Percentiles rank a stretch among this genome's conserved stretches.
Conservation (phyloP, 2,113 vertebrate genomes). For the Aegotheles bennettii region DNA sequence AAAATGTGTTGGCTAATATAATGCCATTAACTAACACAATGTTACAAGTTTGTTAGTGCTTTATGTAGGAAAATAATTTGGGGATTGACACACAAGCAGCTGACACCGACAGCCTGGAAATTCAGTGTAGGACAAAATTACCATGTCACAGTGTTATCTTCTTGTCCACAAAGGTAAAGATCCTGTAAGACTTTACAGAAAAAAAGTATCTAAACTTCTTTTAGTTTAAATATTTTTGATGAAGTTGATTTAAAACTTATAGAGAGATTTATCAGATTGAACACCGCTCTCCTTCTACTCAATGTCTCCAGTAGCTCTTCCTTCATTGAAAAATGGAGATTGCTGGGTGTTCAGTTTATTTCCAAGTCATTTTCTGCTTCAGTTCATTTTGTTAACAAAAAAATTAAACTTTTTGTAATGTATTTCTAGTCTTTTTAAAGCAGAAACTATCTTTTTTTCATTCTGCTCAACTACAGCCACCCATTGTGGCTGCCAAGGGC, state of each 20-base stretch:
- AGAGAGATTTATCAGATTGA: neutral
- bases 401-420: neutral
- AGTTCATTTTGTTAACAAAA: neutral
- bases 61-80: neutral
- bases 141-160: neutral
- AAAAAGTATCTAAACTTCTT: neutral
- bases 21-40: neutral
- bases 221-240: neutral
- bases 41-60: neutral
- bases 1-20: neutral
- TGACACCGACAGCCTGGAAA: neutral
- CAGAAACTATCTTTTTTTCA: neutral
- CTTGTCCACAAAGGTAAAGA: neutral
- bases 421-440: constrained; percentile 2
- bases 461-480: neutral
- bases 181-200: neutral
- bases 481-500: neutral
- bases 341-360: neutral
- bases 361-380: constrained; percentile 39
- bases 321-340: neutral
- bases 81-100: neutral
- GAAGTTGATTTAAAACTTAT: neutral
- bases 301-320: neutral
- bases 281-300: neutral
- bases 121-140: neutral